These are phyloP conservation scores for Apodemia duryi DNA, from an alignment of 2,888 invertebrate species.

Conservation along the genomic window DNA sequence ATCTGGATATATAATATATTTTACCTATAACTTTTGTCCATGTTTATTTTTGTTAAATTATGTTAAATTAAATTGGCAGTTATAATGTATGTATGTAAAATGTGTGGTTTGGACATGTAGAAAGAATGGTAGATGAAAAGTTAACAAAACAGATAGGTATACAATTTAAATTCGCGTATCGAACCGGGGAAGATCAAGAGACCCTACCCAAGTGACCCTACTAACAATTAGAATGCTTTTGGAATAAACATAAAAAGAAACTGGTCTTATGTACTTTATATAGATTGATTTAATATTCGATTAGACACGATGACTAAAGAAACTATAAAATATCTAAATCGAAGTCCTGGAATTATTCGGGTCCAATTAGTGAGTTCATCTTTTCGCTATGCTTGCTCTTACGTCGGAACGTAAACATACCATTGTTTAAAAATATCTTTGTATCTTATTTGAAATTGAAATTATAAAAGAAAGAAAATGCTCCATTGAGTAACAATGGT, in stretches of 20 bases:
- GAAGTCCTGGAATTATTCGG: conserved; percentile 33
- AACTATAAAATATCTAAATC: conserved; percentile 16
- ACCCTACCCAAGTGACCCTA: no score
- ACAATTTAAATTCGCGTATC: no score
- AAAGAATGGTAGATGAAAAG: no score
- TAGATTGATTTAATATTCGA: conserved; percentile 36
- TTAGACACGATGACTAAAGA: conserved; percentile 26
- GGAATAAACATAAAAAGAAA: neutral
- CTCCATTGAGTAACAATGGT: conserved; percentile 32
- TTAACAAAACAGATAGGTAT: no score
- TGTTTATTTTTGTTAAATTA: no score
- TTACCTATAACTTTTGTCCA: no score
- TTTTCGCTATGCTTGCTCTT: conserved; percentile 26
- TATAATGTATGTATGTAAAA: no score
- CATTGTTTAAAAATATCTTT: conserved; percentile 32
- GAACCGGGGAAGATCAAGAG: no score
- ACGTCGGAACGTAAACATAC: conserved; percentile 33
- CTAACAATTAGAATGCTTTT: neutral
- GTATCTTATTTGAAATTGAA: conserved; percentile 37
- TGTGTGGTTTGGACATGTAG: no score
- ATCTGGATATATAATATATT: no score
- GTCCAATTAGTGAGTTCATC: conserved; percentile 34
- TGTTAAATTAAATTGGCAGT: no score
- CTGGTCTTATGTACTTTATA: neutral
- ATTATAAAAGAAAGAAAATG: conserved; percentile 29